Evolutionary conservation across 2,888 invertebrate species (phyloP), one percentile per base, ranked within the genome.

Genomic region (Pomacea canaliculata): DNA sequence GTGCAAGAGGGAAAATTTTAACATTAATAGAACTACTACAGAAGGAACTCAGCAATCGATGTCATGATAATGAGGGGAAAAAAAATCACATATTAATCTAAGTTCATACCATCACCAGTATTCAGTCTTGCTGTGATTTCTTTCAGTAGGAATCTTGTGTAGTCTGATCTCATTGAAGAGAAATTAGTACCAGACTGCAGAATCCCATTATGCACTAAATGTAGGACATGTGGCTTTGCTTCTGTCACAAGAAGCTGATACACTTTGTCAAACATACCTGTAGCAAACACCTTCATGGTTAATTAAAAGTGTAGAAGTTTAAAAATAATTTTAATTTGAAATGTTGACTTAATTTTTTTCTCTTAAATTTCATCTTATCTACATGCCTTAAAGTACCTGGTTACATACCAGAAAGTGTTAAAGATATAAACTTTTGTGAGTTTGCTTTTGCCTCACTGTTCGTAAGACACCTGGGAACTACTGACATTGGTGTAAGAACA

Each of bases 401-500:
- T 63, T 63, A n/a, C 63, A 1, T 63, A 63, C 63, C 63, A 63
- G n/a, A 23, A 23, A 63, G 27, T 63, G n/a, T 12, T 10, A 63
- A 12, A 63, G 19, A 12, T 16, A 63, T 19, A n/a, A n/a, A 63
- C 12, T 63, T 63, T 63, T 63, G 63, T 19, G 12, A 27, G n/a
- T 27, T 63, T 63, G 19, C 12, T 63, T 63, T 12, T 63, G 10
- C 23, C 63, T 63, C 19, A n/a, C 12, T n/a, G 10, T 63, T 27
- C 2, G 2, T n/a, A 12, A 63, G 63, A 63, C 63, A 23, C 12
- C 10, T 23, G n/a, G 63, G 63, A 7, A 63, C 10, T 12, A 7
- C 63, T 23, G 63, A 63, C 63, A 63, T 63, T 12, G 63, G 63
- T 12, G 27, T 63, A 63, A 63, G 63, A 63, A 63, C 63, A 63